Conservation (phyloP, 2,797 vertebrate genomes). For the Linurgus olivaceus region DNA sequence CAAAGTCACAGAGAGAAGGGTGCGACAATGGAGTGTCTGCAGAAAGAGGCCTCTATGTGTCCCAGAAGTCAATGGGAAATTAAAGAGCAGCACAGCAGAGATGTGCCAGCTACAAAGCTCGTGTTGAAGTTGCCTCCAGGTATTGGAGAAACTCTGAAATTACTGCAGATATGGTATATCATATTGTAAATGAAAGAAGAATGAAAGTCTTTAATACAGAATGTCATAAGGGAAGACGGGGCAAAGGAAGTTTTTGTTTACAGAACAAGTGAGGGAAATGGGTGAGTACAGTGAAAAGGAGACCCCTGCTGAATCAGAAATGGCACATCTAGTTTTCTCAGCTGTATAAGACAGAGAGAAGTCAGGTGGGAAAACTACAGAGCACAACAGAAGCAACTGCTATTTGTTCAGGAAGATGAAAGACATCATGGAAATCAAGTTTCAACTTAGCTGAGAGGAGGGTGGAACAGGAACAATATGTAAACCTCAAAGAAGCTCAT, state of each 20-base stretch:
- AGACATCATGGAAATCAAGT: constrained; percentile 24
- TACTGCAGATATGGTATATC: background rate
- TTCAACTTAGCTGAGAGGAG: background rate
- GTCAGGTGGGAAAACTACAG: constrained; percentile 37
- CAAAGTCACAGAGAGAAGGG: background rate
- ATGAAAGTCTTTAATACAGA: background rate
- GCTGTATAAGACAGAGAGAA: background rate
- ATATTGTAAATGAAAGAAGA: background rate
- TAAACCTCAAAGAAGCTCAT: constrained; percentile 19
- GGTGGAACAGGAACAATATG: background rate
- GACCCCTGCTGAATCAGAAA: constrained; percentile 24
- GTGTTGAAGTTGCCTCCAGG: background rate
- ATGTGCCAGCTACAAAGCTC: background rate
- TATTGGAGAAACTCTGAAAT: background rate
- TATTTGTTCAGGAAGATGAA: constrained; percentile 58
- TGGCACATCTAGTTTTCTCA: constrained; percentile 7
- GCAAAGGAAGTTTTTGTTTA: constrained; percentile 9
- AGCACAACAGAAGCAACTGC: constrained; percentile 15
- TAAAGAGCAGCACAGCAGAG: background rate
- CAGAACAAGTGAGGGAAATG: background rate
- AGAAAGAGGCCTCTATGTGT: background rate
- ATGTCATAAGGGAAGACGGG: background rate
- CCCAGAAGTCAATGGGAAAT: background rate
- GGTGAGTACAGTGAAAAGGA: background rate
- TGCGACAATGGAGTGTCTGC: background rate